Percentiles rank a stretch among this genome's conserved stretches.
These are phyloP conservation scores for Drosophila gunungcola DNA, from an alignment of 1,140 invertebrate genomes.

Conservation along the genomic window DNA sequence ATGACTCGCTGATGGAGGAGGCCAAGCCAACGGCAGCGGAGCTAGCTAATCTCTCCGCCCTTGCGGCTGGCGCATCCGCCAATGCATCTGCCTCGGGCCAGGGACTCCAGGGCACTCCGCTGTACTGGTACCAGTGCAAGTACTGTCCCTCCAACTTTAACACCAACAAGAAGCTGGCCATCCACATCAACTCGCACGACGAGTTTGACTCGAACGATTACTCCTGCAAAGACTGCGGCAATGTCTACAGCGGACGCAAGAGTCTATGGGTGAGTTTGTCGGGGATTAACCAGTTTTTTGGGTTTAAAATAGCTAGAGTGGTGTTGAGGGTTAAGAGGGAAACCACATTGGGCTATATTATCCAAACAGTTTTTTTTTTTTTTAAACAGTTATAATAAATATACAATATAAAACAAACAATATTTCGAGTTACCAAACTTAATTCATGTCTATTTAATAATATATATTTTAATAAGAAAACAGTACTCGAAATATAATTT, in stretches of 20 bases:
- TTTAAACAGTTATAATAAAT: too few species aligned
- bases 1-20: slow-evolving; percentile 5
- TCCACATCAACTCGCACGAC: slow-evolving; percentile 84
- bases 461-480: too few species aligned
- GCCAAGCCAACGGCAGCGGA: slow-evolving; percentile 20
- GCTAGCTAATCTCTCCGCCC: slow-evolving; percentile 10
- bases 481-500: too few species aligned
- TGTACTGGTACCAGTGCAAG: slow-evolving; percentile 84
- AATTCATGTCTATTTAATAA: too few species aligned
- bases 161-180: slow-evolving; percentile 84
- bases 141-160: slow-evolving; percentile 84
- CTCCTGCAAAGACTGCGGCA: slow-evolving; percentile 84
- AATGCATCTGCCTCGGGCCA: background rate
- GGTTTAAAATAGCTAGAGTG: too few species aligned
- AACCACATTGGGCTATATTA: too few species aligned
- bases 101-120: slow-evolving; percentile 31
- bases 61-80: background rate
- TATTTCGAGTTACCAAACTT: too few species aligned
- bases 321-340: background rate
- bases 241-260: slow-evolving; percentile 83
- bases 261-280: slow-evolving; percentile 77
- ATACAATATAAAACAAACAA: too few species aligned
- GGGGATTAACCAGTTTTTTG: background rate
- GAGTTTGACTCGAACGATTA: slow-evolving; percentile 84
- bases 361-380: too few species aligned